phyloP scores from a whole-genome alignment of 2,113 vertebrate species.

The Coracopsis vasa region DNA sequence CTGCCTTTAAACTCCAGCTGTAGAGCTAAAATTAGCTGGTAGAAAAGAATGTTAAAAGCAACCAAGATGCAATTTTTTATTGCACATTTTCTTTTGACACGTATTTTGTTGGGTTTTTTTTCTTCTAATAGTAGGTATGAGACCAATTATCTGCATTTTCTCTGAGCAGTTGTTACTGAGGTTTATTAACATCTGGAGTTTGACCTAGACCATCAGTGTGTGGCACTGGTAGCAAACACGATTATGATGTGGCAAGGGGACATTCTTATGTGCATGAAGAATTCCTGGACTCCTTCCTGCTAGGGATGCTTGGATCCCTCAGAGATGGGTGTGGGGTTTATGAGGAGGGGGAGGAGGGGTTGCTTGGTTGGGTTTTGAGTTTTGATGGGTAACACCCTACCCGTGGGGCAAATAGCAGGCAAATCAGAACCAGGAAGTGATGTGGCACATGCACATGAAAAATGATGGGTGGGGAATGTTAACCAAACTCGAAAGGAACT shows the following conservation, averaged over 20 bases:
- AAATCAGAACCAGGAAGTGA: constrained; percentile 65
- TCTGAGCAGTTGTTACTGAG: constrained; percentile 8
- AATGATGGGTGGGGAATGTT: constrained; percentile 59
- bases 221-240: constrained; percentile 64
- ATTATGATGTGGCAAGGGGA: constrained; percentile 66
- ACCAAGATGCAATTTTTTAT: background rate
- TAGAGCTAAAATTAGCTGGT: constrained; percentile 21
- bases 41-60: constrained; percentile 29
- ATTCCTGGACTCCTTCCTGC: constrained; percentile 65
- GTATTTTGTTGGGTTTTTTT: background rate
- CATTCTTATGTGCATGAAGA: constrained; percentile 66
- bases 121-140: constrained; percentile 1
- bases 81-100: background rate
- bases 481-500: constrained; percentile 61
- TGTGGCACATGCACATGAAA: constrained; percentile 61
- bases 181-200: constrained; percentile 63
- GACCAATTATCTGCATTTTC: constrained; percentile 45
- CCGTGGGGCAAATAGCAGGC: constrained; percentile 66
- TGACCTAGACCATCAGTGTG: constrained; percentile 58
- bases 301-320: constrained; percentile 66
- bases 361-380: constrained; percentile 43
- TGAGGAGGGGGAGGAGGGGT: constrained; percentile 64
- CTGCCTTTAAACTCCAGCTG: background rate
- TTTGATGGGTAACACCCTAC: constrained; percentile 63
- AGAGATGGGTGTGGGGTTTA: constrained; percentile 68